Percentiles rank a stretch among this genome's conserved stretches.
Conservation (phyloP, 2,888 invertebrate species). For the Lymantria monacha region DNA sequence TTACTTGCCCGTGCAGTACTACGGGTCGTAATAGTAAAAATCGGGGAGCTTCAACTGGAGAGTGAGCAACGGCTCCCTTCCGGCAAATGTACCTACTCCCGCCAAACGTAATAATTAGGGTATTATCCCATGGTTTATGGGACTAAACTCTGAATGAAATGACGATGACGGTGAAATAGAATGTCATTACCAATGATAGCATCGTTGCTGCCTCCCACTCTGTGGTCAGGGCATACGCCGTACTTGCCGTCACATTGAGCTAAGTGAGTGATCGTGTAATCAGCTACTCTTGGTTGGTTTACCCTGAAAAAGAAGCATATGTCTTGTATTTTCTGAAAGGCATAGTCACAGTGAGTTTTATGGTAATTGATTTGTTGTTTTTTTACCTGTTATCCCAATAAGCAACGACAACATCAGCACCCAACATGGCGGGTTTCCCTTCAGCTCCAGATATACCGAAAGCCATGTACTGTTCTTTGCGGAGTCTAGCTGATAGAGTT, state of each 20-base stretch:
- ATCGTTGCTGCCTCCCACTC: conserved; percentile 91
- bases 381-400: conserved; percentile 78
- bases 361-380: background rate
- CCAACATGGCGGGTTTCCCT: conserved; percentile 88
- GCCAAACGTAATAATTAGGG: too few relatives aligned
- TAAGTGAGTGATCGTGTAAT: conserved; percentile 91
- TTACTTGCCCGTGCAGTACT: too few relatives aligned
- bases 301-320: conserved; percentile 35
- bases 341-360: background rate
- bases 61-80: too few relatives aligned
- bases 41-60: too few relatives aligned
- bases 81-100: too few relatives aligned
- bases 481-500: conserved; percentile 88
- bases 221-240: conserved; percentile 93
- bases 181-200: conserved; percentile 80
- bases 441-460: conserved; percentile 92
- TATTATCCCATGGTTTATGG: too few relatives aligned
- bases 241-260: conserved; percentile 91
- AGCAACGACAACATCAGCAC: conserved; percentile 92
- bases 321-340: background rate
- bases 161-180: background rate
- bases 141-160: too few relatives aligned
- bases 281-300: conserved; percentile 87
- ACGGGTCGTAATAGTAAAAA: too few relatives aligned
- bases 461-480: conserved; percentile 93